A percentile compares a stretch with the other conserved stretches of the same genome.
These are phyloP conservation scores for Hemithea aestivaria DNA, from an alignment of 2,888 invertebrate genomes.

Conservation along the genomic window DNA sequence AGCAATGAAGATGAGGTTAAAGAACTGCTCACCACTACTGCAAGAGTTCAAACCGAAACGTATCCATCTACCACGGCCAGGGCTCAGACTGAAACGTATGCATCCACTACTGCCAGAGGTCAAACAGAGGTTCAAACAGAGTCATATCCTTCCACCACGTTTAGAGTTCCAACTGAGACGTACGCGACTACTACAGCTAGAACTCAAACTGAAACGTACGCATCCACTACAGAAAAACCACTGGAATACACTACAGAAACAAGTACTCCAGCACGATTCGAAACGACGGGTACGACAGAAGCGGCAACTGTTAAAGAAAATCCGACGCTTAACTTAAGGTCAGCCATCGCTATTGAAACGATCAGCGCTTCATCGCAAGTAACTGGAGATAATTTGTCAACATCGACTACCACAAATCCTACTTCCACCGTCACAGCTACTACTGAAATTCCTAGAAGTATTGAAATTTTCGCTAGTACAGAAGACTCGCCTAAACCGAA, in stretches of 20 bases:
- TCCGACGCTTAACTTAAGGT: conserved; percentile 58
- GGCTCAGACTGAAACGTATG: too few species aligned
- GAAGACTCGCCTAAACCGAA: conserved; percentile 10
- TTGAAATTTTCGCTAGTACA: conserved; percentile 24
- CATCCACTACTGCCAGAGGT: too few species aligned
- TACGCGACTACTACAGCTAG: conserved; percentile 30
- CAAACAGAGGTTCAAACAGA: too few species aligned
- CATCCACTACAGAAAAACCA: conserved; percentile 36
- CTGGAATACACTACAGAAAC: conserved; percentile 30
- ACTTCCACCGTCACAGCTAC: neutral
- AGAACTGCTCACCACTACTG: conserved; percentile 38
- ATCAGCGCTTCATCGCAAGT: conserved; percentile 45
- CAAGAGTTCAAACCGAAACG: too few species aligned
- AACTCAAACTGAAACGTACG: conserved; percentile 34
- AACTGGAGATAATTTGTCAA: conserved; percentile 1
- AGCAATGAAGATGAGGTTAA: conserved; percentile 36
- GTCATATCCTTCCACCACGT: too few species aligned
- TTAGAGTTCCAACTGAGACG: too few species aligned
- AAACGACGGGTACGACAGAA: conserved; percentile 30
- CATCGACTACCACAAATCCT: conserved; percentile 4
- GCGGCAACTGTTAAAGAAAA: conserved; percentile 39
- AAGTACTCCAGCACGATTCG: conserved; percentile 31
- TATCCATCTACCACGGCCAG: too few species aligned
- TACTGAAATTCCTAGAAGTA: conserved; percentile 19
- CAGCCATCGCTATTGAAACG: conserved; percentile 62